A percentile compares a stretch with the other conserved stretches of the same genome.
phyloP scores from a whole-genome alignment of 2,888 invertebrate species.

The Tribolium freemani region DNA sequence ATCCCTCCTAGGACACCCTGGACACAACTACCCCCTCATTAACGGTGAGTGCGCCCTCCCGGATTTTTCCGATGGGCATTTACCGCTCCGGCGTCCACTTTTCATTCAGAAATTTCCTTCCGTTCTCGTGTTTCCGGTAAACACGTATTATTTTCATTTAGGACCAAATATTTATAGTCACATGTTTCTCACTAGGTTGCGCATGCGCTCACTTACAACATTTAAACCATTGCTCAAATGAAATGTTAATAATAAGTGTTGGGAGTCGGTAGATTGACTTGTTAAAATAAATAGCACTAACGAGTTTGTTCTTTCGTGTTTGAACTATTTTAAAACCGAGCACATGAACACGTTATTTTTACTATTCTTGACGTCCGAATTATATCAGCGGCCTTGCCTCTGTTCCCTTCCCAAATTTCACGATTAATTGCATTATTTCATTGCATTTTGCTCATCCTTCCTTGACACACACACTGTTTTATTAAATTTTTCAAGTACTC shows the following conservation, averaged over 20 bases:
- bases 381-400: constrained; percentile 55
- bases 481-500: too few relatives aligned
- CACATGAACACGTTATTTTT: constrained; percentile 63
- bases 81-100: background rate
- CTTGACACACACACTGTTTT: too few relatives aligned
- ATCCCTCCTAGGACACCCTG: constrained; percentile 87
- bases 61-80: background rate
- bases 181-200: constrained; percentile 57
- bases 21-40: constrained; percentile 84
- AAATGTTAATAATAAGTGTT: constrained; percentile 46
- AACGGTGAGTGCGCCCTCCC: constrained; percentile 73
- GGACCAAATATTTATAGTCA: constrained; percentile 46
- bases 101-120: constrained; percentile 16
- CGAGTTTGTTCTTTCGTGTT: constrained; percentile 43
- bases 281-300: constrained; percentile 52
- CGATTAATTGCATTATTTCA: constrained; percentile 5
- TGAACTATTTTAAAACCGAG: constrained; percentile 60
- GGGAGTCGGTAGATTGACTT: constrained; percentile 45
- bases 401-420: constrained; percentile 23
- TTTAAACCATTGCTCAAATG: constrained; percentile 38
- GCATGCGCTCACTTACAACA: constrained; percentile 28
- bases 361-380: constrained; percentile 59
- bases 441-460: too few relatives aligned
- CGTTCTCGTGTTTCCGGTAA: background rate
- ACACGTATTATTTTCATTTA: constrained; percentile 18